A percentile compares a stretch with the other conserved stretches of the same genome.
Conservation (phyloP, 2,797 vertebrate species). For the Siniperca obscura region DNA sequence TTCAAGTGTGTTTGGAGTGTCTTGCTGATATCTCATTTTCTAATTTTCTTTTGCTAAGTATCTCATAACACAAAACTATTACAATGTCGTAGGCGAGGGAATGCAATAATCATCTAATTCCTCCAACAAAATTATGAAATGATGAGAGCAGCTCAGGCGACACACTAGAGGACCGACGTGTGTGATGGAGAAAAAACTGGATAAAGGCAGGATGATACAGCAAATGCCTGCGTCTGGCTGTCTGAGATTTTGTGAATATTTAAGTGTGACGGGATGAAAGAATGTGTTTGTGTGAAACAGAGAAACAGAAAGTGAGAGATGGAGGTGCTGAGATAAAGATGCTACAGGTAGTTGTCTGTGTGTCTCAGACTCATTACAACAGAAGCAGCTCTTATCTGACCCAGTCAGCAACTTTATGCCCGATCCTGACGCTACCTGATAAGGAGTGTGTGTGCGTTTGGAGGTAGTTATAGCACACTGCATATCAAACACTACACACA, state of each 20-base stretch:
- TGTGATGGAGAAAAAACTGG: background rate
- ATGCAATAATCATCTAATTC: background rate
- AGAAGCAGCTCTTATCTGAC: conserved; percentile 41
- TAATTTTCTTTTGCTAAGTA: background rate
- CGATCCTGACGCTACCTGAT: conserved; percentile 11
- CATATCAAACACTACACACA: conserved; percentile 2
- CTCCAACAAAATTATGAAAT: background rate
- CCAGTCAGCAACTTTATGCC: conserved; percentile 38
- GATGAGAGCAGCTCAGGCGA: background rate
- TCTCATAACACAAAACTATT: background rate
- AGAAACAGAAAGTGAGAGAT: conserved; percentile 7
- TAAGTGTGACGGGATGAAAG: conserved; percentile 22
- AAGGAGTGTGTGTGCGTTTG: conserved; percentile 2
- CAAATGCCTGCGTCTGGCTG: background rate
- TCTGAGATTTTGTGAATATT: background rate
- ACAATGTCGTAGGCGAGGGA: background rate
- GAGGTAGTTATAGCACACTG: background rate
- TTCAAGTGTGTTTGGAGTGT: background rate
- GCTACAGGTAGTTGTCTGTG: background rate
- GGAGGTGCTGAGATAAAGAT: conserved; percentile 7
- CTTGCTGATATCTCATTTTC: background rate
- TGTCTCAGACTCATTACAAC: conserved; percentile 25
- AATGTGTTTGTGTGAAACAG: conserved; percentile 7
- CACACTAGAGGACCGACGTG: background rate
- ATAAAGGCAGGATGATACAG: conserved; percentile 2